Evolutionary conservation across 92 coral and sea anemone genomes (phyloP).

Genomic region (Epizoanthus illoricatus): DNA sequence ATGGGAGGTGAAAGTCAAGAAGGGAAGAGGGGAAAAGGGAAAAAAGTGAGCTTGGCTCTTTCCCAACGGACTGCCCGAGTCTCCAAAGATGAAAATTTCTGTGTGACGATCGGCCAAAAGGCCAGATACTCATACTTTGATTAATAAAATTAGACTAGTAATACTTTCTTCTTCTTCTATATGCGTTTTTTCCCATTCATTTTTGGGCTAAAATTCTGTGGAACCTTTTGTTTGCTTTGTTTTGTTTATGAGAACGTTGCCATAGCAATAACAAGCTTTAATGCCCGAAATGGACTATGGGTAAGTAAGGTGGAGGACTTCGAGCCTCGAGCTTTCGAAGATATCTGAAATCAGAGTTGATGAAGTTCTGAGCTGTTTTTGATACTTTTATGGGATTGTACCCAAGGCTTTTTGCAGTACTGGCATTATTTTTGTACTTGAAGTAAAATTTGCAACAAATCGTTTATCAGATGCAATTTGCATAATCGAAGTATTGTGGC

Average conservation of each 20-base stretch:
- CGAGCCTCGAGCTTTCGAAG: slow-evolving; percentile 2
- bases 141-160: no score
- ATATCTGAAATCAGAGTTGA: slow-evolving; percentile 6
- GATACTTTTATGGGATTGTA: background rate
- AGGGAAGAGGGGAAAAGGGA: no score
- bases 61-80: no score
- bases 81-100: no score
- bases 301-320: slow-evolving; percentile 38
- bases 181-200: no score
- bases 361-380: background rate
- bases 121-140: no score
- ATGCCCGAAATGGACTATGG: slow-evolving; percentile 36
- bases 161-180: no score
- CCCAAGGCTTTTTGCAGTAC: background rate
- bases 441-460: slow-evolving; percentile 17
- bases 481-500: slow-evolving; percentile 14
- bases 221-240: background rate
- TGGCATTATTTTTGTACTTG: background rate
- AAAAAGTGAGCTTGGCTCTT: no score
- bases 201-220: no score
- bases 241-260: slow-evolving; percentile 23
- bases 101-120: no score
- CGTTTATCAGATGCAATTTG: slow-evolving; percentile 13
- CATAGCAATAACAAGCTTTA: slow-evolving; percentile 36
- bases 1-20: no score